Conservation (phyloP, 2,888 invertebrate species). For the Meandrusa payeni region DNA sequence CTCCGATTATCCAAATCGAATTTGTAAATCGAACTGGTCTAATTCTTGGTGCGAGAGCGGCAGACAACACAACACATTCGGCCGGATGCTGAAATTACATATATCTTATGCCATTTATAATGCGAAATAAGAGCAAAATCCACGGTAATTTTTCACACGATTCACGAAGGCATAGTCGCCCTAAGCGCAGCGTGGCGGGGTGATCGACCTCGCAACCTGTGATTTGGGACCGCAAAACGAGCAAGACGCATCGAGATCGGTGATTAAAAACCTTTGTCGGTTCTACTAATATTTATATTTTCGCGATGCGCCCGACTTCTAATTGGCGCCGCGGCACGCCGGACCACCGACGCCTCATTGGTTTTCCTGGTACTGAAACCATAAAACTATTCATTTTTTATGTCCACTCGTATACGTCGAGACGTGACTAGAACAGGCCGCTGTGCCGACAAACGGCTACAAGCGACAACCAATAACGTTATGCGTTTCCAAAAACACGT, state of each 20-base stretch:
- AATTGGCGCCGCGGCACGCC: constrained; percentile 70
- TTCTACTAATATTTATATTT: constrained; percentile 82
- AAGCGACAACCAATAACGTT: not conserved
- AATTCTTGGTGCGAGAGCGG: constrained; percentile 39
- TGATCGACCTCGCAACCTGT: constrained; percentile 77
- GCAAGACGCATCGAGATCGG: constrained; percentile 73
- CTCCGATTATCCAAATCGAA: constrained; percentile 29
- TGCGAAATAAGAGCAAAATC: constrained; percentile 72
- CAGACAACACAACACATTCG: constrained; percentile 41
- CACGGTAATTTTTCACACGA: constrained; percentile 77
- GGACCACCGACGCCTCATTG: constrained; percentile 72
- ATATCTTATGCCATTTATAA: constrained; percentile 72
- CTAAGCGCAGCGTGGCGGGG: constrained; percentile 71
- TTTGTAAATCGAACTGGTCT: constrained; percentile 26
- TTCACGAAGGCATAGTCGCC: constrained; percentile 73
- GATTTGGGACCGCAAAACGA: constrained; percentile 81
- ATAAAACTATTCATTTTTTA: constrained; percentile 68
- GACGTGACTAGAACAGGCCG: constrained; percentile 51
- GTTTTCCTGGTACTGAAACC: constrained; percentile 75
- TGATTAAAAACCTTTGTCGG: constrained; percentile 81
- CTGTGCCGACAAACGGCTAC: constrained; percentile 50
- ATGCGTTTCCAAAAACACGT: constrained; percentile 24
- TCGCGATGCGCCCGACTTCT: constrained; percentile 77
- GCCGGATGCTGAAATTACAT: constrained; percentile 69
- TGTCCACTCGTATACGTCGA: constrained; percentile 57